phyloP scores from a whole-genome alignment of 2,113 vertebrate species.

The Lathamus discolor region DNA sequence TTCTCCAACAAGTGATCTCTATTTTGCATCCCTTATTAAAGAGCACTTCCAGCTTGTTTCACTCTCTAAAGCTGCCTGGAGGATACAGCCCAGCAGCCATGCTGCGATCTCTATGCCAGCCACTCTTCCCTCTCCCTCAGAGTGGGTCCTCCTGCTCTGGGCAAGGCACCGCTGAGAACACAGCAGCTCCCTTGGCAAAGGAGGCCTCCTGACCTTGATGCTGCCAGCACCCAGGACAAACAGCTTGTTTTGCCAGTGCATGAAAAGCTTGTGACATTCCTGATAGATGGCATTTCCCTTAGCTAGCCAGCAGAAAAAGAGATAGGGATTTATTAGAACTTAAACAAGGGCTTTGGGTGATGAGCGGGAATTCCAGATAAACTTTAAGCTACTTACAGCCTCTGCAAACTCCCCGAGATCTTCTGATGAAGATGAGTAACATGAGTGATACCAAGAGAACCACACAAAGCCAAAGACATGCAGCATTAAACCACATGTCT shows the following conservation, averaged over 20 bases:
- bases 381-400: constrained; percentile 60
- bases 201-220: not conserved
- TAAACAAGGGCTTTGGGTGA: constrained; percentile 24
- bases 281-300: not conserved
- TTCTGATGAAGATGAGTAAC: constrained; percentile 37
- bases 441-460: not conserved
- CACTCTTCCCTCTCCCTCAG: not conserved
- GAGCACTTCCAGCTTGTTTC: not conserved
- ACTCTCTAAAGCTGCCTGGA: not conserved
- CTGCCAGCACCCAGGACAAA: not conserved
- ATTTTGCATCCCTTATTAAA: not conserved
- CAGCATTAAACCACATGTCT: not conserved
- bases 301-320: not conserved
- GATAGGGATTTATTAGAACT: constrained; percentile 17
- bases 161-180: not conserved
- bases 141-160: not conserved
- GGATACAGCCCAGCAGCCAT: not conserved
- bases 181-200: not conserved
- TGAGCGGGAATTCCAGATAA: constrained; percentile 51
- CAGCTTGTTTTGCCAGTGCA: not conserved
- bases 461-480: not conserved
- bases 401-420: constrained; percentile 32
- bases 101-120: not conserved
- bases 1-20: not conserved
- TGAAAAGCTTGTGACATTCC: not conserved